These are phyloP conservation scores for Echinarachnius parma DNA, from an alignment of 53 echinoderm and acorn worm species.

Conservation along the genomic window DNA sequence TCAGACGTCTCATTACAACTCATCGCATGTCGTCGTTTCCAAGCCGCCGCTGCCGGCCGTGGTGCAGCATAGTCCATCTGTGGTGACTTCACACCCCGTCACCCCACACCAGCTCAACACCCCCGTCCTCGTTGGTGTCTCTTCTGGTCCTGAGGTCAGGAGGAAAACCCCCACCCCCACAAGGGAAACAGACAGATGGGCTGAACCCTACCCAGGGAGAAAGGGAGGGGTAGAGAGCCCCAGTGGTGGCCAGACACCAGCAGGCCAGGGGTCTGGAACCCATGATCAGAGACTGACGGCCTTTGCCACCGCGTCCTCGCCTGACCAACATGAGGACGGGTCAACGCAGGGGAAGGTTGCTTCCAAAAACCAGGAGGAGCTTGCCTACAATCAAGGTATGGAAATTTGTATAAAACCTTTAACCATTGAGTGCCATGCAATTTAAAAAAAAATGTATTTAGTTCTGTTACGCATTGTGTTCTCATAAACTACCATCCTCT, in stretches of 20 bases:
- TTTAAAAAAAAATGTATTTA: too few relatives aligned
- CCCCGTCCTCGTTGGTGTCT: too few relatives aligned
- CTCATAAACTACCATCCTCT: too few relatives aligned
- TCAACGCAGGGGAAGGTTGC: too few relatives aligned
- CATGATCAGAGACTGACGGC: too few relatives aligned
- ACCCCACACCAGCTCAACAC: conserved; percentile 19
- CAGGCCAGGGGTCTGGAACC: neutral
- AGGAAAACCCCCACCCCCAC: conserved; percentile 15
- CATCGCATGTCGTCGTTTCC: conserved; percentile 10
- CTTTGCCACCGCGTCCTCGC: too few relatives aligned
- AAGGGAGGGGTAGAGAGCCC: neutral
- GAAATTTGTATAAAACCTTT: too few relatives aligned
- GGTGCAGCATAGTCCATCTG: conserved; percentile 15
- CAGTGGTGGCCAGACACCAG: neutral
- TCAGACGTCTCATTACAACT: too few relatives aligned
- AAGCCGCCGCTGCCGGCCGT: neutral
- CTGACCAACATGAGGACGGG: too few relatives aligned
- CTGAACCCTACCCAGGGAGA: neutral
- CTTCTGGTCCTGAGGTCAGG: conserved; percentile 15
- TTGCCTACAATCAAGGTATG: conserved; percentile 38
- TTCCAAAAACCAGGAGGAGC: conserved; percentile 32
- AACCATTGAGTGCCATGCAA: too few relatives aligned
- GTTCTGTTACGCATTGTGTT: too few relatives aligned
- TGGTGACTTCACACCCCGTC: conserved; percentile 32
- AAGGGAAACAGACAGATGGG: neutral